phyloP scores from a whole-genome alignment of 2,113 vertebrate genomes.

The Felis chaus region DNA sequence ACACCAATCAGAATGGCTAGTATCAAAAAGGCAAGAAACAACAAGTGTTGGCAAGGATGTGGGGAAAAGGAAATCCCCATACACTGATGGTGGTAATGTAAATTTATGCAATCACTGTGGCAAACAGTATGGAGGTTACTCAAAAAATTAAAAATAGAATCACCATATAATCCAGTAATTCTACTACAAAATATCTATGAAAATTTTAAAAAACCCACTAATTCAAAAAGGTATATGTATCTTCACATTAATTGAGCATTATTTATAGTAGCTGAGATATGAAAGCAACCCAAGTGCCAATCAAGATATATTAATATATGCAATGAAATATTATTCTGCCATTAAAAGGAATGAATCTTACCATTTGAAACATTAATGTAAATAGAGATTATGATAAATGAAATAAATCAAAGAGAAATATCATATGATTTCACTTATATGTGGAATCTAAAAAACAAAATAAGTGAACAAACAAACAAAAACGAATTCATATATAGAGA shows the following conservation, averaged over 20 bases:
- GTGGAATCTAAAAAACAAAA: neutral
- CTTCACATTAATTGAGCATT: neutral
- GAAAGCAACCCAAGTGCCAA: neutral
- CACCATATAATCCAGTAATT: neutral
- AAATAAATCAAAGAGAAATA: neutral
- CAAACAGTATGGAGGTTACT: no score
- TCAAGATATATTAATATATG: neutral
- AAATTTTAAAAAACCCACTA: neutral
- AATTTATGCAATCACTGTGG: no score
- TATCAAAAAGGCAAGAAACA: no score
- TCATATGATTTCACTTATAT: neutral
- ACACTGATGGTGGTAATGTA: no score
- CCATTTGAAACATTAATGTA: neutral
- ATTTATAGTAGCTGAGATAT: neutral
- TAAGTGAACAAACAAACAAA: neutral
- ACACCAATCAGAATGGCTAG: neutral
- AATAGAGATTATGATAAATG: neutral
- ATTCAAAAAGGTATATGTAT: neutral
- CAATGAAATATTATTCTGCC: neutral
- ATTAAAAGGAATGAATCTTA: neutral
- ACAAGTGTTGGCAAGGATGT: neutral
- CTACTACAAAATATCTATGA: neutral
- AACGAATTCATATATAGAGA: neutral
- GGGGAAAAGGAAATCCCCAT: no score
- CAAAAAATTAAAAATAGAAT: neutral